phyloP scores from a whole-genome alignment of 2,888 invertebrate genomes.

The Stramonita haemastoma region DNA sequence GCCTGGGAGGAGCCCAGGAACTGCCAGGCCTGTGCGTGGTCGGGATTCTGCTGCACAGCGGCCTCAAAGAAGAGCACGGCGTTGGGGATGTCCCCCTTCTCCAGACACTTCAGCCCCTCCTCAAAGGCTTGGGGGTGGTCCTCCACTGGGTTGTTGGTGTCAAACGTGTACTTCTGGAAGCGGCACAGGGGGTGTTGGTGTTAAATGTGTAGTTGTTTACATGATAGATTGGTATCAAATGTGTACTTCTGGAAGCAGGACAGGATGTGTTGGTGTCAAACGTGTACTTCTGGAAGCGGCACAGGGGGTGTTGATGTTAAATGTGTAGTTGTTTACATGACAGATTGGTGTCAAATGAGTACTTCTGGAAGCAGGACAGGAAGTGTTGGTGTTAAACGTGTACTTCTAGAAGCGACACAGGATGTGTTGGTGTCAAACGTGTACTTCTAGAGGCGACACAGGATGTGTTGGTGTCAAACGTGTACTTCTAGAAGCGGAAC shows the following conservation, averaged over 20 bases:
- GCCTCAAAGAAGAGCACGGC: conserved; percentile 98
- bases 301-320: conserved; percentile 82
- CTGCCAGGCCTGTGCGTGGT: conserved; percentile 83
- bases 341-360: too few relatives aligned
- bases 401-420: too few relatives aligned
- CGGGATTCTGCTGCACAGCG: conserved; percentile 89
- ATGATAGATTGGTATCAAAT: too few relatives aligned
- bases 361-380: too few relatives aligned
- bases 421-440: too few relatives aligned
- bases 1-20: conserved; percentile 91
- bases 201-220: too few relatives aligned
- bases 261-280: too few relatives aligned
- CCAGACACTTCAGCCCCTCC: conserved; percentile 89
- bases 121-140: conserved; percentile 85
- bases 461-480: conserved; percentile 84
- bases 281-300: too few relatives aligned
- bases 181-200: conserved; percentile 44
- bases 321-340: conserved; percentile 84
- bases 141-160: conserved; percentile 90
- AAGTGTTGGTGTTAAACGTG: too few relatives aligned
- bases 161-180: conserved; percentile 89
- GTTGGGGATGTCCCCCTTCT: conserved; percentile 93
- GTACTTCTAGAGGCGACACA: too few relatives aligned
- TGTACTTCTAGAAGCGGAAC: conserved; percentile 85
- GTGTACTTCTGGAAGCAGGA: too few relatives aligned